A percentile compares a stretch with the other conserved stretches of the same genome.
These are phyloP conservation scores for Xylota segnis DNA, from an alignment of 2,888 invertebrate genomes.

Conservation along the genomic window DNA sequence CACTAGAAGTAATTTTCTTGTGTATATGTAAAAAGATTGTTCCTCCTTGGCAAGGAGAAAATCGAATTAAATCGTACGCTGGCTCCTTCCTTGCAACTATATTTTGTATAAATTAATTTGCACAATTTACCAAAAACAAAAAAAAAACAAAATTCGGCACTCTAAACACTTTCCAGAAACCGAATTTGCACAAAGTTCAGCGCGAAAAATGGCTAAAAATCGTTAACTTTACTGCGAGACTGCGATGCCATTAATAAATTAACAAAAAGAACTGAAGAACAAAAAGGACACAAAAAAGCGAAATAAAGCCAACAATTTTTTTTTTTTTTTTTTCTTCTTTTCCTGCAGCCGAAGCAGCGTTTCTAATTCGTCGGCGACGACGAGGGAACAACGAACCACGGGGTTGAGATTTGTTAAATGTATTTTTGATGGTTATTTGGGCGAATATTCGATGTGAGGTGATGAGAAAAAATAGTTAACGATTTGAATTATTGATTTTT, in stretches of 20 bases:
- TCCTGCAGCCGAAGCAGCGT: constrained; percentile 30
- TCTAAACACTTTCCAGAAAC: constrained; percentile 6
- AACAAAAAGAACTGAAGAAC: constrained; percentile 73
- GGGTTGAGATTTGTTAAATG: constrained; percentile 60
- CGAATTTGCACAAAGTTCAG: constrained; percentile 46
- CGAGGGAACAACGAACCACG: constrained; percentile 17
- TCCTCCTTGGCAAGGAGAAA: constrained; percentile 48
- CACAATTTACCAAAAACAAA: constrained; percentile 49
- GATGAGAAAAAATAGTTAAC: constrained; percentile 50
- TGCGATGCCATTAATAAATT: constrained; percentile 71
- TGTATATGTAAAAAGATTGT: constrained; percentile 42
- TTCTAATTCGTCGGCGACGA: constrained; percentile 34
- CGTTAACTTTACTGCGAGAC: constrained; percentile 48
- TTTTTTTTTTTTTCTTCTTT: constrained; percentile 58
- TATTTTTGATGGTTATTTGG: constrained; percentile 17
- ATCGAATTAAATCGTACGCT: constrained; percentile 46
- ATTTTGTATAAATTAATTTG: constrained; percentile 42
- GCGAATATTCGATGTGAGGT: constrained; percentile 2
- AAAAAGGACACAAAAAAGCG: constrained; percentile 70
- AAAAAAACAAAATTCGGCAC: constrained; percentile 8
- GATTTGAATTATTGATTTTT: constrained; percentile 67
- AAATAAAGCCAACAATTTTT: constrained; percentile 73
- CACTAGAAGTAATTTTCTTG: constrained; percentile 29
- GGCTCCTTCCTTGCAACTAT: constrained; percentile 3
- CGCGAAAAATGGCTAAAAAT: constrained; percentile 62